A percentile compares a stretch with the other conserved stretches of the same genome.
Conservation (phyloP, 2,888 invertebrate genomes). For the Myopa testacea region DNA sequence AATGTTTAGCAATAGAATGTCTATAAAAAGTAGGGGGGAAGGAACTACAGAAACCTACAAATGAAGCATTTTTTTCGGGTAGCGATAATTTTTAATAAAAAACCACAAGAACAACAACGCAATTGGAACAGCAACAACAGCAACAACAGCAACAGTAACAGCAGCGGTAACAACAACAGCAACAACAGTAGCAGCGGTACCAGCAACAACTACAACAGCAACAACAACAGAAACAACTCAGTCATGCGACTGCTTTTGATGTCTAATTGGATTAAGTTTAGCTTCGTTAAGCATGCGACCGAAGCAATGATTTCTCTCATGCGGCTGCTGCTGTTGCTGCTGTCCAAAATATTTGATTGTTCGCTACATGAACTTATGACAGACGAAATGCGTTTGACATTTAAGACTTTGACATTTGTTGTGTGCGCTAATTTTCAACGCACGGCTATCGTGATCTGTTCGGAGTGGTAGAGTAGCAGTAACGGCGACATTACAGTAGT, state of each 20-base stretch:
- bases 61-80: background rate
- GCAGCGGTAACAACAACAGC: background rate
- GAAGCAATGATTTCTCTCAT: background rate
- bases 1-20: too few species aligned
- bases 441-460: background rate
- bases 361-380: background rate
- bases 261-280: conserved; percentile 48
- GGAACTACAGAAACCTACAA: background rate
- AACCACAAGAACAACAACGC: conserved; percentile 20
- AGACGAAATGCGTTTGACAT: conserved; percentile 29
- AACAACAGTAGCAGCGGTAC: background rate
- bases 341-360: conserved; percentile 8
- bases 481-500: too few species aligned
- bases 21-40: background rate
- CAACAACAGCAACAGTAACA: conserved; percentile 20
- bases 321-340: background rate
- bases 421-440: background rate
- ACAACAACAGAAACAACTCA: background rate
- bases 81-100: background rate
- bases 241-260: background rate
- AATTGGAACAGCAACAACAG: background rate
- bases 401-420: conserved; percentile 6
- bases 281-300: conserved; percentile 22
- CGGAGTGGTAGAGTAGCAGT: background rate
- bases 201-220: background rate